A percentile compares a stretch with the other conserved stretches of the same genome.
Evolutionary conservation across 64 coral and sea anemone species (phyloP).

Genomic region (Dendrophyllia cribrosa): DNA sequence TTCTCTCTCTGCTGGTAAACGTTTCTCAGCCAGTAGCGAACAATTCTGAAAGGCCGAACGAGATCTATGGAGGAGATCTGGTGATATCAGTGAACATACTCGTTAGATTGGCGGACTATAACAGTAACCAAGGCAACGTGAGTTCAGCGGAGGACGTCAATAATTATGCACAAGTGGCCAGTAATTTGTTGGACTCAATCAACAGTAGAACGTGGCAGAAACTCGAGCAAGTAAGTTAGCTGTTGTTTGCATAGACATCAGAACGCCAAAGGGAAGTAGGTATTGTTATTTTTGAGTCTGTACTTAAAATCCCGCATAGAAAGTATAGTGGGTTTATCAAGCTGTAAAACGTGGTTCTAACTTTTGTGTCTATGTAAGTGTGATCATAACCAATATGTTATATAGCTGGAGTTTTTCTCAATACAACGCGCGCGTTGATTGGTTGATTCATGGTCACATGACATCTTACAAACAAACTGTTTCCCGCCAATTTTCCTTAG

Average conservation of each 20-base stretch:
- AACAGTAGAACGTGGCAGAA: constrained; percentile 33
- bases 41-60: neutral
- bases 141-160: constrained; percentile 6
- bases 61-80: constrained; percentile 60
- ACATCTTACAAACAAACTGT: no score
- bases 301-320: no score
- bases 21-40: neutral
- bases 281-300: neutral
- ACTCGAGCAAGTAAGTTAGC: constrained; percentile 5
- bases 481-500: no score
- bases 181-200: constrained; percentile 40
- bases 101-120: constrained; percentile 35
- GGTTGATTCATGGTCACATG: no score
- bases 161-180: constrained; percentile 25
- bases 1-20: constrained; percentile 8
- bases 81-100: constrained; percentile 43
- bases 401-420: no score
- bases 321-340: neutral
- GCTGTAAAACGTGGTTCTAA: no score
- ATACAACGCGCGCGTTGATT: no score
- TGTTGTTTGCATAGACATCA: no score
- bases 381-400: no score
- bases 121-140: constrained; percentile 10
- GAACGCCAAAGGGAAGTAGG: no score
- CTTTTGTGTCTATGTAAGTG: no score